Evolutionary conservation across 2,888 invertebrate species (phyloP).

Genomic region (Spisula subtruncata): DNA sequence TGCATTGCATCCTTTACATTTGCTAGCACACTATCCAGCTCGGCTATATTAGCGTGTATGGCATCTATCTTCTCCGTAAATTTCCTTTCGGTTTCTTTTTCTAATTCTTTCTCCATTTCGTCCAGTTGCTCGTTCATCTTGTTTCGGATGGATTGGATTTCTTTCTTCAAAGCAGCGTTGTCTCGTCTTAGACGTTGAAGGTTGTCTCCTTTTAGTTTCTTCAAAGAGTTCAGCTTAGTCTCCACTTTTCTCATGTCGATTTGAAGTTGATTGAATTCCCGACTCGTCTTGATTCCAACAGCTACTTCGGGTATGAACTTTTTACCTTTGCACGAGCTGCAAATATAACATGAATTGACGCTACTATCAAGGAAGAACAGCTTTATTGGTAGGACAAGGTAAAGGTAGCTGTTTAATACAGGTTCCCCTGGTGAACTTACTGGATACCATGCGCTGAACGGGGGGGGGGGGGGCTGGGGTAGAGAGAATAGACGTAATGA

Average conservation of each 20-base stretch:
- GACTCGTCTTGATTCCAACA: too few relatives aligned
- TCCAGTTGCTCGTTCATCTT: slow-evolving; percentile 21
- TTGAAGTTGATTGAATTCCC: not conserved
- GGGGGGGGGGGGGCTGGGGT: too few relatives aligned
- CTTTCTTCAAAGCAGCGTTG: not conserved
- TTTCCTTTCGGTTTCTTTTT: not conserved
- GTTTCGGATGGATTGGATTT: not conserved
- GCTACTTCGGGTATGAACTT: slow-evolving; percentile 14
- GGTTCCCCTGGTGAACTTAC: too few relatives aligned
- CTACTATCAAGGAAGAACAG: too few relatives aligned
- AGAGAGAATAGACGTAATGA: too few relatives aligned
- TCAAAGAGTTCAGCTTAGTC: not conserved
- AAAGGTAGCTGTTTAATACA: too few relatives aligned
- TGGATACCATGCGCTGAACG: too few relatives aligned
- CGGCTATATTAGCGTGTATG: not conserved
- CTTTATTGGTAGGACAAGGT: too few relatives aligned
- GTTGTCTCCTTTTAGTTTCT: not conserved
- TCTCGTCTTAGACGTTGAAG: not conserved
- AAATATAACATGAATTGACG: not conserved
- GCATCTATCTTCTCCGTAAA: not conserved
- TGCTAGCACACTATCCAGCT: not conserved
- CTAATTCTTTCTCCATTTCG: not conserved
- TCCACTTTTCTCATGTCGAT: not conserved
- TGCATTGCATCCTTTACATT: not conserved
- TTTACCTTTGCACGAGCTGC: not conserved